A percentile compares a stretch with the other conserved stretches of the same genome.
Evolutionary conservation across 2,797 vertebrate genomes (phyloP).

Genomic region (Gobio occitaniae): DNA sequence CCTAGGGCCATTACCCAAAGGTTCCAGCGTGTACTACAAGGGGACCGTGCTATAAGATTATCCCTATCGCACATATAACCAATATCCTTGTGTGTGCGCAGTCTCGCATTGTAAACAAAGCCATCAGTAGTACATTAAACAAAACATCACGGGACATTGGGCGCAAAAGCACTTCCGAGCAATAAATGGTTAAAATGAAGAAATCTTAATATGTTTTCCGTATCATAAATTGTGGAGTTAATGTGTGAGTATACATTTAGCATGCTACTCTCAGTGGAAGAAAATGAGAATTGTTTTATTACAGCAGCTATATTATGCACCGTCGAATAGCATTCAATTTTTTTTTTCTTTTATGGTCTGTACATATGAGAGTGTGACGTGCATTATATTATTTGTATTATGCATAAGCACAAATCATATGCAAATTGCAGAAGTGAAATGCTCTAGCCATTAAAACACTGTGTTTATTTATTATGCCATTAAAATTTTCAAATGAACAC

Average conservation of each 20-base stretch:
- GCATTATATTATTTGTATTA: slow-evolving; percentile 20
- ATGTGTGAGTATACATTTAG: slow-evolving; percentile 8
- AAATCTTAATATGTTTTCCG: slow-evolving; percentile 18
- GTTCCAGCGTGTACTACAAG: slow-evolving; percentile 42
- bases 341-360: slow-evolving; percentile 1
- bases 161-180: neutral
- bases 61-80: slow-evolving; percentile 26
- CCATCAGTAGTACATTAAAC: slow-evolving; percentile 18
- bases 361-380: slow-evolving; percentile 24
- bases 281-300: slow-evolving; percentile 21
- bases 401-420: slow-evolving; percentile 29
- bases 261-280: slow-evolving; percentile 11
- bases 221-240: slow-evolving; percentile 4
- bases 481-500: slow-evolving; percentile 14
- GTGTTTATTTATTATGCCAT: slow-evolving; percentile 28
- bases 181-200: slow-evolving; percentile 25
- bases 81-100: slow-evolving; percentile 31
- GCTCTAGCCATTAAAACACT: neutral
- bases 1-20: slow-evolving; percentile 44
- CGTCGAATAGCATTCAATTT: neutral
- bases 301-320: slow-evolving; percentile 1
- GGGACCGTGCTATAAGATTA: slow-evolving; percentile 23
- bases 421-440: slow-evolving; percentile 21
- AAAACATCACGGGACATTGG: slow-evolving; percentile 21
- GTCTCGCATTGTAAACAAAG: slow-evolving; percentile 39